Evolutionary conservation across 2,113 vertebrate genomes (phyloP), one percentile per base, ranked within the genome.

Genomic region (Symphodus melops): DNA sequence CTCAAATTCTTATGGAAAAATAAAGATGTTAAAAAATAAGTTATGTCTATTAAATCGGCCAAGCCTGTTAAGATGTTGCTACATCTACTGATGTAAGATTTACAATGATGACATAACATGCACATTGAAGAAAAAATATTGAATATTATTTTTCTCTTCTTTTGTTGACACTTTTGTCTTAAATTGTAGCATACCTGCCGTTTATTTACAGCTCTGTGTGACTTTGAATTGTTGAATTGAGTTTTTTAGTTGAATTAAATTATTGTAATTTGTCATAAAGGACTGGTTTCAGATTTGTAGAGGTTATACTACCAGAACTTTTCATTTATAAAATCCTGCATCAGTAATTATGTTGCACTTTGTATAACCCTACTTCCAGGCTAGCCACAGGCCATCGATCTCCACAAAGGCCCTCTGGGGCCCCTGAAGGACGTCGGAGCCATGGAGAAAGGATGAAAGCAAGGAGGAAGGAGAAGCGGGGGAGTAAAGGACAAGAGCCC

Each of bases 351-450:
- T 0, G 37, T 37, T 87, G 85, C 57, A 85, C 79, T 87, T 70
- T 72, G 23, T 28, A 9, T 72, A 83, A 85, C 83, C 82, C 66
- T 53, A 14, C 81, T 68, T 64, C 65, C 57, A 69, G 67, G 53
- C 74, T 55, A 58, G 89, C 84, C 81, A 90, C 84, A 74, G 89
- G 75, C 86, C 84, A 89, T 94, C 57, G 11, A 16, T 93, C 92
- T 90, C 9, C 39, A 85, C 81, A 89, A 93, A 68, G 66, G 84
- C 78, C 37, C 75, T n/a, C 19, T 67, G 73, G 89, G 88, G 62
- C 23, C 84, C 75, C 82, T 86, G 20, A 23, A 37, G 72, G 76
- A 9, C 62, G 84, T 81, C 9, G 69, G 79, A 68, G 73, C 69
- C 65, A 54, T 42, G 67, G 72, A 85, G 67, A 90, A 86, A 77